A percentile compares a stretch with the other conserved stretches of the same genome.
These are phyloP conservation scores for Diloba caeruleocephala DNA, from an alignment of 2,888 invertebrate genomes.

Conservation along the genomic window DNA sequence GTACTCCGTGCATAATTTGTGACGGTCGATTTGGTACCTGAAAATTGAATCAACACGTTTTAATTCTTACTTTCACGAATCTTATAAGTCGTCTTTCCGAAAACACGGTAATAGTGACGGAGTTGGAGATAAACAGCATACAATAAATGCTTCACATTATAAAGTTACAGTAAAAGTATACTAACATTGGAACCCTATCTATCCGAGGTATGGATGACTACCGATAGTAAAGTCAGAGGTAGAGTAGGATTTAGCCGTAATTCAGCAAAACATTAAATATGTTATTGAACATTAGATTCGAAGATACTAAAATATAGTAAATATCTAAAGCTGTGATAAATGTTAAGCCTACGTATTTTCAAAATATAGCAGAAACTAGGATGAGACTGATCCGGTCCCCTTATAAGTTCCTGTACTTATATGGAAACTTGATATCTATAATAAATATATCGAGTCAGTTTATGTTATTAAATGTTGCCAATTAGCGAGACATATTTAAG, in stretches of 20 bases:
- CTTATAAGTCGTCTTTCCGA: too few species aligned
- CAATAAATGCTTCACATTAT: too few species aligned
- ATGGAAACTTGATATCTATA: conserved; percentile 65
- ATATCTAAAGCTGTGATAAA: conserved; percentile 24
- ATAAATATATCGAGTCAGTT: conserved; percentile 53
- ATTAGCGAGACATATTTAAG: conserved; percentile 42
- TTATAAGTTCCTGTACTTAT: conserved; percentile 56
- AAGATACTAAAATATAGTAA: conserved; percentile 1
- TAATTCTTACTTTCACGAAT: too few species aligned
- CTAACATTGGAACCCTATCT: too few species aligned
- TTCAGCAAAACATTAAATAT: conserved; percentile 1
- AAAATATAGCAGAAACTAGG: conserved; percentile 27
- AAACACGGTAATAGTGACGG: too few species aligned
- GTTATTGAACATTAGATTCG: background rate
- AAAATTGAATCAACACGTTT: too few species aligned
- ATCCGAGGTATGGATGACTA: too few species aligned
- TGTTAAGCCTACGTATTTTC: conserved; percentile 12
- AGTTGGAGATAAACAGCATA: too few species aligned
- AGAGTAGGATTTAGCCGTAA: too few species aligned
- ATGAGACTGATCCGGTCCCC: conserved; percentile 37
- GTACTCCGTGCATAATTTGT: conserved; percentile 2
- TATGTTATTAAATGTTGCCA: conserved; percentile 43
- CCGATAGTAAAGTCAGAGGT: too few species aligned
- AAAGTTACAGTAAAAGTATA: too few species aligned
- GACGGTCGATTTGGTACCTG: background rate